phyloP scores from a whole-genome alignment of 2,888 invertebrate species.

The Agrypnus murinus region DNA sequence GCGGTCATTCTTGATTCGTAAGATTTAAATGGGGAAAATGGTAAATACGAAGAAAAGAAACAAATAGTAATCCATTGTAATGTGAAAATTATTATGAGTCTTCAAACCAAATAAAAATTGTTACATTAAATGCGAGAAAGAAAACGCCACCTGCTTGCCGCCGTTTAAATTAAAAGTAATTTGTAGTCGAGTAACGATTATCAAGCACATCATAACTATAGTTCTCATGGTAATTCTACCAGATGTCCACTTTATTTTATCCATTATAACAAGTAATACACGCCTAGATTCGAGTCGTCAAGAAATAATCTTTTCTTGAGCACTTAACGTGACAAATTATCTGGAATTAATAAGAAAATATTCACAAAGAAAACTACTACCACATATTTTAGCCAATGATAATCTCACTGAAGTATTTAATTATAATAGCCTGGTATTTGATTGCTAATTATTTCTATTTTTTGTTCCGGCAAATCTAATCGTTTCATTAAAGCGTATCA shows the following conservation, averaged over 20 bases:
- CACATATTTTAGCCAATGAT: not conserved
- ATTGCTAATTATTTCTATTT: no score
- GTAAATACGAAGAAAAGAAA: no score
- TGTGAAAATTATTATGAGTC: no score
- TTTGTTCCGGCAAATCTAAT: no score
- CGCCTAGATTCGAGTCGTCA: not conserved
- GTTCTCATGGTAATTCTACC: conserved; percentile 19
- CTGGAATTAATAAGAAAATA: not conserved
- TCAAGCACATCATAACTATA: not conserved
- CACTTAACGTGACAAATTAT: conserved; percentile 2
- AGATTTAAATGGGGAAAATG: no score
- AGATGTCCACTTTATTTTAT: conserved; percentile 18
- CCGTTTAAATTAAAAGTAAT: conserved; percentile 6
- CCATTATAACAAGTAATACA: not conserved
- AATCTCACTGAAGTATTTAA: not conserved
- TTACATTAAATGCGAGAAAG: conserved; percentile 2
- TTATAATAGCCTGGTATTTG: no score
- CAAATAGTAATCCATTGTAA: no score
- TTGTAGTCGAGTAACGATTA: conserved; percentile 14
- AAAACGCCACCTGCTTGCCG: conserved; percentile 17
- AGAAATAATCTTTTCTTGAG: not conserved
- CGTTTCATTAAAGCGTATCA: no score
- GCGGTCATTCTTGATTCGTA: no score
- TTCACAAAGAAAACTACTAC: not conserved
- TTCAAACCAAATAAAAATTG: no score